Conservation (phyloP, 2,113 vertebrate genomes). For the Lycaon pictus region DNA sequence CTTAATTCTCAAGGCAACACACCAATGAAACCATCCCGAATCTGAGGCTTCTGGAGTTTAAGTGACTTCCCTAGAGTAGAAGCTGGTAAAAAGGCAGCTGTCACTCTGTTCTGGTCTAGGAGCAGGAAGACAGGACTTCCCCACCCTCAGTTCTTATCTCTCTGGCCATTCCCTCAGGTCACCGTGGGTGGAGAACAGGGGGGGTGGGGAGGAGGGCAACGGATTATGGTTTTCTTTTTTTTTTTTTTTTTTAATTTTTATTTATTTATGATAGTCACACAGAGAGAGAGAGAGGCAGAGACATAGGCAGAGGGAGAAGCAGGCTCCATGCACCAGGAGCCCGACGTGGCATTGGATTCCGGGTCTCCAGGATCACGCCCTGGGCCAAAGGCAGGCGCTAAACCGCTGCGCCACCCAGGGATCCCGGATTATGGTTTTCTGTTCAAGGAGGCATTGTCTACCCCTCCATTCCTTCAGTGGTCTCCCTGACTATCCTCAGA, state of each 20-base stretch:
- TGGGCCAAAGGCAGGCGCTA: too few relatives aligned
- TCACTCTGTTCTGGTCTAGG: not conserved
- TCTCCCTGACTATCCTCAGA: not conserved
- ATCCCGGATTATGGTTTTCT: not conserved
- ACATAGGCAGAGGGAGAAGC: too few relatives aligned
- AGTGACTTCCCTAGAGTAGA: not conserved
- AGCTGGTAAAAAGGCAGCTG: not conserved
- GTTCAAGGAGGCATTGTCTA: not conserved
- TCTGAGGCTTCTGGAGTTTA: not conserved
- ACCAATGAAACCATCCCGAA: not conserved
- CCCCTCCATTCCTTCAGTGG: not conserved
- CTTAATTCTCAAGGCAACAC: slow-evolving; percentile 29
- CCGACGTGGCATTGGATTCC: too few relatives aligned
- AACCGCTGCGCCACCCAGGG: too few relatives aligned
- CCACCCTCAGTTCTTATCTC: not conserved
- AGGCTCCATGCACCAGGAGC: too few relatives aligned
- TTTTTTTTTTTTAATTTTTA: too few relatives aligned
- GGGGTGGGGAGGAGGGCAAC: not conserved
- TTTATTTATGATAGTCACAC: too few relatives aligned
- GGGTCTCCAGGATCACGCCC: too few relatives aligned
- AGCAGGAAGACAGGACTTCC: not conserved
- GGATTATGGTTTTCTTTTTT: not conserved
- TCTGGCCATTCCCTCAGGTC: not conserved
- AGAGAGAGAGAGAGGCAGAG: too few relatives aligned
- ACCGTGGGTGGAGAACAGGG: not conserved